Evolutionary conservation across 1,140 invertebrate genomes (phyloP), one percentile per base, ranked within the genome.

Genomic region (Schlechtendalia chinensis): DNA sequence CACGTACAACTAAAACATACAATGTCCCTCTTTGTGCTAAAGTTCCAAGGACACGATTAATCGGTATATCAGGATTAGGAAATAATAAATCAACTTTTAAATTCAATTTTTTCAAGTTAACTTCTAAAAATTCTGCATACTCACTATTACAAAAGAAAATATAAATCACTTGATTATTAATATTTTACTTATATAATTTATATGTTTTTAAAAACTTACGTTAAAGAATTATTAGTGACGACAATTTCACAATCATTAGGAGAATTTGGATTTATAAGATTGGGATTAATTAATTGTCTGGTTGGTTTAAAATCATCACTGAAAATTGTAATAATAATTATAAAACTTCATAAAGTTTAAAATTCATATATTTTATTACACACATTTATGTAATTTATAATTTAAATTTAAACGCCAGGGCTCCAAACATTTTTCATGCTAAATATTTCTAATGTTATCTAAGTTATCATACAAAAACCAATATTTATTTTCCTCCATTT

Each of bases 71-170:
- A 85, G 94, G 93, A 85, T 96, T 96, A 0, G 95, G 93, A 85
- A 96, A 96, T 22, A 97, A 87, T 1, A 97, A 86, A 85, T 96
- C 94, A 6, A 96, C 94, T 11, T 91, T 90, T 74, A 98, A 87
- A 5, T 92, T 92, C 17, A 93, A 84, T 24, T 90, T 89, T 84
- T 95, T 95, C 63, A 98, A 85, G n/a, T 92, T 88, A 17, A 89
- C 86, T 86, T 97, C 95, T 81, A 97, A 92, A 82, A 90, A 91
- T 86, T 97, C 95, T 1, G 94, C 96, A 87, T 97, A 98, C 83
- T 92, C 91, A 75, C 94, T 95, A 83, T 47, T 87, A 86, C 24
- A 81, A 50, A 63, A 24, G 22, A 16, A 50, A 24, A 54, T n/a
- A n/a, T n/a, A 50, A 69, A 50, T 1, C 12, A 50, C 12, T n/a